phyloP scores from a whole-genome alignment of 2,113 vertebrate species.

The Vulpes vulpes region DNA sequence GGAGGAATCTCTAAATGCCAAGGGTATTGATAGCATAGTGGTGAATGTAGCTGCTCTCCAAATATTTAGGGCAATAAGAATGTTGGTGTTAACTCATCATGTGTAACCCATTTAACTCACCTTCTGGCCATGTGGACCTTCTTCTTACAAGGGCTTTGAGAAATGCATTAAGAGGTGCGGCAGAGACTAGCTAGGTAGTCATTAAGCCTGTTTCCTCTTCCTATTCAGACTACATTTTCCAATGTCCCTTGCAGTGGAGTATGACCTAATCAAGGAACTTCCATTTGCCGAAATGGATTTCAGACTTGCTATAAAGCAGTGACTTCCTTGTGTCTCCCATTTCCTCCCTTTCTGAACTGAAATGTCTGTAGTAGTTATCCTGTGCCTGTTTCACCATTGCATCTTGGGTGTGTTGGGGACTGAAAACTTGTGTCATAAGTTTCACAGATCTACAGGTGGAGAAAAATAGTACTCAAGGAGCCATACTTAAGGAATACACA shows the following conservation, averaged over 20 bases:
- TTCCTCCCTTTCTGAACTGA: not conserved
- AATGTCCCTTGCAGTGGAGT: not conserved
- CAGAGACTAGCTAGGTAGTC: not conserved
- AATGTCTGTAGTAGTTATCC: slow-evolving; percentile 19
- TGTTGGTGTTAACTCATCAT: not conserved
- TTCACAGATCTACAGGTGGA: not conserved
- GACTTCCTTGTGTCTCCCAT: not conserved
- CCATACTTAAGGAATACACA: slow-evolving; percentile 10
- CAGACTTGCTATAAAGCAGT: not conserved
- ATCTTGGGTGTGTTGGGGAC: not conserved
- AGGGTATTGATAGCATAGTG: slow-evolving; percentile 86
- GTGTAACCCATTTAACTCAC: slow-evolving; percentile 31
- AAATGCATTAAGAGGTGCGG: slow-evolving; percentile 5
- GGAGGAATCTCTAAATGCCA: not conserved
- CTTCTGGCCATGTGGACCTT: not conserved
- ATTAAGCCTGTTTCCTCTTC: not conserved
- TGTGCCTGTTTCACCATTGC: not conserved
- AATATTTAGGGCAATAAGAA: not conserved
- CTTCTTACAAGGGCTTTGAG: slow-evolving; percentile 5
- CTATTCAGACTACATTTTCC: slow-evolving; percentile 46
- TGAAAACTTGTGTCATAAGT: not conserved
- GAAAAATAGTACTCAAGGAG: slow-evolving; percentile 48
- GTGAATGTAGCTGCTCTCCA: slow-evolving; percentile 89
- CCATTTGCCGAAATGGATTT: slow-evolving; percentile 34
- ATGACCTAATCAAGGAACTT: slow-evolving; percentile 41